Base-by-base conservation (phyloP, 2,797 vertebrate species). In the Phalanger gymnotis region DNA sequence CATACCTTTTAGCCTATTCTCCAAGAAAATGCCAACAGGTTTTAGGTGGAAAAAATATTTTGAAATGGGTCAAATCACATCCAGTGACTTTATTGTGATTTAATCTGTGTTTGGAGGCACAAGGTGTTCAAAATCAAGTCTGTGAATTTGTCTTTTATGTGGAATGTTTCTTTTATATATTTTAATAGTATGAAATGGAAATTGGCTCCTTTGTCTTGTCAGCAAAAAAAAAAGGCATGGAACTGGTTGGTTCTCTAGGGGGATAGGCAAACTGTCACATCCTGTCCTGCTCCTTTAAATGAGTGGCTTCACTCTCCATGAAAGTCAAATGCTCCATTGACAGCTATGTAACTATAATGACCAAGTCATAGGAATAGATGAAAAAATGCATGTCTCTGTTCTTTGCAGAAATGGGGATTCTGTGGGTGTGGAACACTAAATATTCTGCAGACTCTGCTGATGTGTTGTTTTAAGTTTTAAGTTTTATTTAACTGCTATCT, bases 51-150 rank as follows among this genome's bases (percentile, higher is more conserved):
- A 40, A 94, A 54, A 93, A 93, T 93, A 93, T 97, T 97, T 96
- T 87, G 40, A 96, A 98, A 96, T 94, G 87, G 93, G 61, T 92
- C 73, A 96, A 97, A 97, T 95, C 90, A 97, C 92, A 93, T 95
- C 95, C 54, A 94, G 90, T 97, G 87, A 97, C 90, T 96, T 96
- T 89, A 94, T 0, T 94, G 22, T 96, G 94, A 96, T 95, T 95
- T 61, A 55, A 54, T 87, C 11, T 93, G 66, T n/a, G 58, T 96
- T 96, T 91, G 90, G 90, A 97, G 94, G 95, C 53, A 96, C 95
- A 87, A 54, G n/a, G 9, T 16, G n/a, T 97, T 95, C 93, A 97
- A 96, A 94, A 51, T 92, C 54, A 94, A 61, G 53, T 90, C 89
- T 31, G 52, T 28, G 54, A 54, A 54, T 54, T 19, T 90, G 90